Evolutionary conservation across 1,140 invertebrate genomes (phyloP).

Genomic region (Tetragnatha versicolor): DNA sequence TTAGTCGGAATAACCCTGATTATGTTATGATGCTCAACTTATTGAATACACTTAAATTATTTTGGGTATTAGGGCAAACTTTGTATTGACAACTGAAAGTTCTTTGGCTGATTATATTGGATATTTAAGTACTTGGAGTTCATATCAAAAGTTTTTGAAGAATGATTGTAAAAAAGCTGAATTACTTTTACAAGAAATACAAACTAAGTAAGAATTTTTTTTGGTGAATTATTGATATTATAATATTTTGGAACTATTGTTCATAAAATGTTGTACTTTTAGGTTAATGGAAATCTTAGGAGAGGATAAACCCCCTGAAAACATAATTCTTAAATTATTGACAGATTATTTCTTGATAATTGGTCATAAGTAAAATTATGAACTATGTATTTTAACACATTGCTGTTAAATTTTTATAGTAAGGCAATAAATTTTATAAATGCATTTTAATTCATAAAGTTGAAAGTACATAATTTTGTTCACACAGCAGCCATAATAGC

Average conservation of each 20-base stretch:
- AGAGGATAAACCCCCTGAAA: neutral
- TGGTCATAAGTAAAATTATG: no score
- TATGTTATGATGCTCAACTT: neutral
- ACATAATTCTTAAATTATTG: neutral
- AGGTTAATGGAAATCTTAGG: neutral
- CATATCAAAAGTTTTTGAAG: constrained; percentile 43
- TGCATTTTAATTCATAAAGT: no score
- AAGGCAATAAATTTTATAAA: no score
- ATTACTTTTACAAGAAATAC: constrained; percentile 2
- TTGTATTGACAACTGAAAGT: neutral
- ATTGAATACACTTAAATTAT: neutral
- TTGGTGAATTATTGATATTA: neutral
- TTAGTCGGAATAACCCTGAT: neutral
- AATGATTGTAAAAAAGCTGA: constrained; percentile 15
- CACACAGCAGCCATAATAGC: no score
- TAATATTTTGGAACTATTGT: neutral
- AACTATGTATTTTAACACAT: no score
- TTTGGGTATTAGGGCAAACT: constrained; percentile 6
- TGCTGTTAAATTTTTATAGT: no score
- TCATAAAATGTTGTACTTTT: neutral
- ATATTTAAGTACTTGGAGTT: constrained; percentile 47
- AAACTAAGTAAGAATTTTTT: constrained; percentile 13
- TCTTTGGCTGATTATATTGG: constrained; percentile 37
- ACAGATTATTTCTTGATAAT: constrained; percentile 28
- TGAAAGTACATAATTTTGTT: no score